Evolutionary conservation across 2,888 invertebrate genomes (phyloP).

Genomic region (Pinctada fucata): DNA sequence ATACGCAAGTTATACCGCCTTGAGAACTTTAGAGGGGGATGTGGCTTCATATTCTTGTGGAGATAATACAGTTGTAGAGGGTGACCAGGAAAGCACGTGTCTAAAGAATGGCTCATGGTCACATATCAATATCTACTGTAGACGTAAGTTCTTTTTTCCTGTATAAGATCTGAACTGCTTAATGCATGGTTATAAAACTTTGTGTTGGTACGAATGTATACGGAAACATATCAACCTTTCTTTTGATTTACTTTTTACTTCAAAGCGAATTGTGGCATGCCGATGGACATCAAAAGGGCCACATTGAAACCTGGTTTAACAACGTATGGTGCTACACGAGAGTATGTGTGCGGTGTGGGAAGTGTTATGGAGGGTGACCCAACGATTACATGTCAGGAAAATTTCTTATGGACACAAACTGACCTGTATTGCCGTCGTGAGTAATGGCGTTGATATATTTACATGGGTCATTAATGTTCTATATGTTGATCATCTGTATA

Average conservation of each 20-base stretch:
- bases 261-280: constrained; percentile 14
- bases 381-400: constrained; percentile 8
- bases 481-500: background rate
- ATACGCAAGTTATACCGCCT: background rate
- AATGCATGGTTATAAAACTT: too few relatives aligned
- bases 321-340: background rate
- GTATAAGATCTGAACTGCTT: too few relatives aligned
- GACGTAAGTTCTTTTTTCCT: background rate
- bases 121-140: constrained; percentile 4
- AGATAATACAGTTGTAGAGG: constrained; percentile 1
- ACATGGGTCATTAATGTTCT: background rate
- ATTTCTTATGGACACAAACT: constrained; percentile 7
- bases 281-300: background rate
- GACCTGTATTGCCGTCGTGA: constrained; percentile 17
- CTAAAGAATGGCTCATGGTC: constrained; percentile 4
- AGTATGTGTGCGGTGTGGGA: constrained; percentile 7
- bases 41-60: constrained; percentile 6
- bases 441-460: background rate
- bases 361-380: constrained; percentile 5
- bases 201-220: too few relatives aligned
- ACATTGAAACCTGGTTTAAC: constrained; percentile 1
- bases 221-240: too few relatives aligned
- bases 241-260: background rate
- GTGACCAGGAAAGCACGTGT: constrained; percentile 1
- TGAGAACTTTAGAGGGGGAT: background rate